Conservation (phyloP, 2,888 invertebrate genomes). For the Coronaproctus castanopsis region DNA sequence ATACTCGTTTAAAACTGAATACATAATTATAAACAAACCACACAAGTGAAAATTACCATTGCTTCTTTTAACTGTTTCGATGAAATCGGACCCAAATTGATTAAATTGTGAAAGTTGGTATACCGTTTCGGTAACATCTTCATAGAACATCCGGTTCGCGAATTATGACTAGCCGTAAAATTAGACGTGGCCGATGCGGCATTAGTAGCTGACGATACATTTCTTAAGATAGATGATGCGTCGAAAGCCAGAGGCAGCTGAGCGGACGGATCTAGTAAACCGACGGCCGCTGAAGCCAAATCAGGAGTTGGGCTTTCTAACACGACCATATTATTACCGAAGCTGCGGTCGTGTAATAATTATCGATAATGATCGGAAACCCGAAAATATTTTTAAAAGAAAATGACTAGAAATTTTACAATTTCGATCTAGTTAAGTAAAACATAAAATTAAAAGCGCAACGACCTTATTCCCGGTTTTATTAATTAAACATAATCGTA, state of each 20-base stretch:
- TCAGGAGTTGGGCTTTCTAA: conserved; percentile 32
- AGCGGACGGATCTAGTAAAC: conserved; percentile 42
- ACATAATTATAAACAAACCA: no score
- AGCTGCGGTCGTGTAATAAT: not conserved
- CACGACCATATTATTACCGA: conserved; percentile 36
- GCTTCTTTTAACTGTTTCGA: conserved; percentile 31
- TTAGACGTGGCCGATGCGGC: conserved; percentile 25
- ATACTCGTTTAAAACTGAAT: no score
- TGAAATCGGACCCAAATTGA: conserved; percentile 39
- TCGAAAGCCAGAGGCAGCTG: conserved; percentile 18
- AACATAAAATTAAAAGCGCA: no score
- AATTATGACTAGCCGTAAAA: conserved; percentile 26
- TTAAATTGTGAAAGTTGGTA: conserved; percentile 76
- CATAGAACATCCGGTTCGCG: conserved; percentile 32
- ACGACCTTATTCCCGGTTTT: no score
- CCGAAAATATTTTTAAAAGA: no score
- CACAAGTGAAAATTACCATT: conserved; percentile 28
- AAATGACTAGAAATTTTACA: no score
- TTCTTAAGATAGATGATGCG: not conserved
- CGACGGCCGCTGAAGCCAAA: conserved; percentile 29
- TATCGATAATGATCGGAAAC: no score
- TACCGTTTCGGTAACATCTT: conserved; percentile 80
- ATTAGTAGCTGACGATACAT: conserved; percentile 21
- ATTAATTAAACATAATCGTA: no score
- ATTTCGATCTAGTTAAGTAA: no score